Percentiles rank a stretch among this genome's conserved stretches.
Conservation (phyloP, 2,797 vertebrate species). For the Falco berigora region DNA sequence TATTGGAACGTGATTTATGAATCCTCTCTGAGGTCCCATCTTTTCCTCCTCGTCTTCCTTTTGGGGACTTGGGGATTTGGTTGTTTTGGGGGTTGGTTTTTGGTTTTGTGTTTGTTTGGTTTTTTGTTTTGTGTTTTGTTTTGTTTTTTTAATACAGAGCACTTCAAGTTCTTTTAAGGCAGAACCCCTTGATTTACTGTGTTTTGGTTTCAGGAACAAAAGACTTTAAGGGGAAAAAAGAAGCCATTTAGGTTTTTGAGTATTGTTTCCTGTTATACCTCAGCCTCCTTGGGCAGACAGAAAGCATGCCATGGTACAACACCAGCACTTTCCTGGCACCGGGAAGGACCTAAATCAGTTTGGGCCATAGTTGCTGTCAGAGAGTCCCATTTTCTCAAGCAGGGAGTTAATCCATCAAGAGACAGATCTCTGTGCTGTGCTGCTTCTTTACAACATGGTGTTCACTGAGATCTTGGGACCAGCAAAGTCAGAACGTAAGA, state of each 20-base stretch:
- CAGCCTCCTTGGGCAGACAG: not conserved
- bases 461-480: not conserved
- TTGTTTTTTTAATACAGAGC: conserved; percentile 1
- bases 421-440: not conserved
- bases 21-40: conserved; percentile 44
- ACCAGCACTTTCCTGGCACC: not conserved
- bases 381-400: not conserved
- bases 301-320: not conserved
- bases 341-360: not conserved
- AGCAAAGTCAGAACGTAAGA: not conserved
- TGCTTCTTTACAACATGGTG: not conserved
- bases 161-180: conserved; percentile 57
- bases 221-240: conserved; percentile 1
- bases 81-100: not conserved
- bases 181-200: conserved; percentile 72
- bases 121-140: not conserved
- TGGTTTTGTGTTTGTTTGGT: too few relatives aligned
- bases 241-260: conserved; percentile 61
- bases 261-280: conserved; percentile 51
- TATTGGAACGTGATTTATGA: conserved; percentile 66
- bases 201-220: conserved; percentile 63
- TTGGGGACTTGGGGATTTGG: conserved; percentile 28
- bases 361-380: not conserved
- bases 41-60: conserved; percentile 65
- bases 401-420: not conserved